phyloP scores from a whole-genome alignment of 2,888 invertebrate species.

The Brachypalpus laphriformis region DNA sequence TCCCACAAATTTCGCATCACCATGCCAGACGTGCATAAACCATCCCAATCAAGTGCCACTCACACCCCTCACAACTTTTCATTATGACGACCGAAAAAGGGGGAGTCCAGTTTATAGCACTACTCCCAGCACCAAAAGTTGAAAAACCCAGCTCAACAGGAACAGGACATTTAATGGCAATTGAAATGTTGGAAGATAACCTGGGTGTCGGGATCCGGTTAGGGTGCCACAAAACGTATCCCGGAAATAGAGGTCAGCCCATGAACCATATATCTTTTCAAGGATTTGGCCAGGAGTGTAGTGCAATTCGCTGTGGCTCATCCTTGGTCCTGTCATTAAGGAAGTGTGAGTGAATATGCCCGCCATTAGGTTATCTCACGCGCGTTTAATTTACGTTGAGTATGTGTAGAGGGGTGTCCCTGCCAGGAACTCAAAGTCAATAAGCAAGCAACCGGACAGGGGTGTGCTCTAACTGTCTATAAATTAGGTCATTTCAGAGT shows the following conservation, averaged over 20 bases:
- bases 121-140: not conserved
- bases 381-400: constrained; percentile 22
- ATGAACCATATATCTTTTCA: constrained; percentile 18
- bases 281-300: not conserved
- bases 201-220: constrained; percentile 18
- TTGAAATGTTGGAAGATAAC: constrained; percentile 63
- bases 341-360: constrained; percentile 7
- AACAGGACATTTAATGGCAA: constrained; percentile 69
- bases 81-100: constrained; percentile 10
- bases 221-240: constrained; percentile 36
- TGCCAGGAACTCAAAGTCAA: not conserved
- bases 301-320: not conserved
- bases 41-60: not conserved
- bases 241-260: constrained; percentile 57
- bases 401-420: not conserved
- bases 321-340: constrained; percentile 33
- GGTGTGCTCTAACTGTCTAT: not conserved
- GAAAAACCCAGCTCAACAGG: constrained; percentile 7
- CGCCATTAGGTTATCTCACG: constrained; percentile 42
- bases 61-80: not conserved
- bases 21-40: not conserved
- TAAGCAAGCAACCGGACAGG: not conserved
- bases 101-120: not conserved
- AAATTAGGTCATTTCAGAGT: constrained; percentile 3
- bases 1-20: constrained; percentile 69